Evolutionary conservation across 2,113 vertebrate species (phyloP).

Genomic region (Echinops telfairi): DNA sequence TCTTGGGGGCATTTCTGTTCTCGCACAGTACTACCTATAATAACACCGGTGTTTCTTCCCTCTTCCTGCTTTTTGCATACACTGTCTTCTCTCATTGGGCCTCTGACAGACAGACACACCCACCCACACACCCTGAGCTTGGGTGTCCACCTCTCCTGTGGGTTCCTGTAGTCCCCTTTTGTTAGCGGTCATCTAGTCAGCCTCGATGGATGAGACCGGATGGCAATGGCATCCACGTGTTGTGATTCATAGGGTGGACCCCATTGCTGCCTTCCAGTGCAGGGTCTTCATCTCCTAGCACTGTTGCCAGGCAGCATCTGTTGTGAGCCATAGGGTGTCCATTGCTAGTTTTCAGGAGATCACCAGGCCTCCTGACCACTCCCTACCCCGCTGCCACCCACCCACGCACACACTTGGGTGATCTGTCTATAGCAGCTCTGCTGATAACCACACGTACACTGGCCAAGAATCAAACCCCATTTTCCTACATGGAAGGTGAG

Average conservation of each 20-base stretch:
- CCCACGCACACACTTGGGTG: background rate
- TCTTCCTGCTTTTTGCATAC: background rate
- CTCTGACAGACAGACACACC: background rate
- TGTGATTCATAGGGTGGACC: background rate
- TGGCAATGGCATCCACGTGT: background rate
- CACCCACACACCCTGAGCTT: background rate
- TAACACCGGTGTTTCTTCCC: background rate
- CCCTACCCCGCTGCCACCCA: too few relatives aligned
- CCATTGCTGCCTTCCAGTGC: background rate
- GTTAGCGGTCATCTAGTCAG: too few relatives aligned
- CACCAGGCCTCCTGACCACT: background rate
- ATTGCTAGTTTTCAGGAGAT: background rate
- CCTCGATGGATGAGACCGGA: background rate
- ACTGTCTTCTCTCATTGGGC: background rate
- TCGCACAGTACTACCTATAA: fast-evolving
- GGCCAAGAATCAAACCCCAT: background rate
- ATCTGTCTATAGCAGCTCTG: background rate
- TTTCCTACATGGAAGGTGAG: background rate
- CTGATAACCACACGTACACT: background rate
- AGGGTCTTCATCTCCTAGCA: background rate
- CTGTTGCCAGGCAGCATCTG: background rate
- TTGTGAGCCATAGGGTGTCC: background rate
- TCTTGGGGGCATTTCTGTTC: too few relatives aligned
- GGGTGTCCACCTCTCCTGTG: background rate
- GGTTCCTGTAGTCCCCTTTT: background rate